Percentiles rank a stretch among this genome's conserved stretches.
Conservation (phyloP, 1,140 invertebrate species). For the Phthorimaea operculella region DNA sequence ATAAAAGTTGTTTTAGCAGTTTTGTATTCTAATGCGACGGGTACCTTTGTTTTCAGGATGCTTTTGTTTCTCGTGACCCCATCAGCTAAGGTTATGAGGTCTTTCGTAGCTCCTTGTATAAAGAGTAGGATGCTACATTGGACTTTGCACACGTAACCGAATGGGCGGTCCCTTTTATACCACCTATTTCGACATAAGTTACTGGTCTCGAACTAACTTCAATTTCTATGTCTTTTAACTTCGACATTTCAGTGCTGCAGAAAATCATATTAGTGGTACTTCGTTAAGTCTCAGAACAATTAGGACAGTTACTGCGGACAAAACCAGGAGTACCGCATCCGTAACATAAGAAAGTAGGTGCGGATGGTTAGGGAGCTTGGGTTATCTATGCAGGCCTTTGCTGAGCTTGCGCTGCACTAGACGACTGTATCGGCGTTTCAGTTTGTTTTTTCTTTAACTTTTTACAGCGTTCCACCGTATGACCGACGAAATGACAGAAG, state of each 20-base stretch:
- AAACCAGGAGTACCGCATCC: constrained; percentile 19
- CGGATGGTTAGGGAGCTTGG: not conserved
- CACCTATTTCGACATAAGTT: not conserved
- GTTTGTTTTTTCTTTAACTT: not conserved
- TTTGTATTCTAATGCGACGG: not conserved
- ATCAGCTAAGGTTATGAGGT: not conserved
- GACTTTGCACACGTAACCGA: not conserved
- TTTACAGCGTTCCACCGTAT: not conserved
- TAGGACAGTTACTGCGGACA: constrained; percentile 8
- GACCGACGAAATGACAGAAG: not conserved
- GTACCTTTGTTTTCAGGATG: not conserved
- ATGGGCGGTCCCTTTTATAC: not conserved
- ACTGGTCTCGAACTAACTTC: constrained; percentile 5
- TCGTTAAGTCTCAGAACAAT: constrained; percentile 1
- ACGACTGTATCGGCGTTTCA: not conserved
- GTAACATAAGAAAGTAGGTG: constrained; percentile 12
- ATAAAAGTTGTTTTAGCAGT: not conserved
- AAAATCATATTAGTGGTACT: not conserved
- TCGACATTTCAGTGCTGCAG: not conserved
- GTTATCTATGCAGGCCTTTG: not conserved
- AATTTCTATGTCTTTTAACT: not conserved
- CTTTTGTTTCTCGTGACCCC: not conserved
- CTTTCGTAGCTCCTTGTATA: not conserved
- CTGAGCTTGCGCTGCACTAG: too few relatives aligned
- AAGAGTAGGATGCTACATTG: not conserved